phyloP scores from a whole-genome alignment of 2,113 vertebrate species.

The Alouatta palliata region DNA sequence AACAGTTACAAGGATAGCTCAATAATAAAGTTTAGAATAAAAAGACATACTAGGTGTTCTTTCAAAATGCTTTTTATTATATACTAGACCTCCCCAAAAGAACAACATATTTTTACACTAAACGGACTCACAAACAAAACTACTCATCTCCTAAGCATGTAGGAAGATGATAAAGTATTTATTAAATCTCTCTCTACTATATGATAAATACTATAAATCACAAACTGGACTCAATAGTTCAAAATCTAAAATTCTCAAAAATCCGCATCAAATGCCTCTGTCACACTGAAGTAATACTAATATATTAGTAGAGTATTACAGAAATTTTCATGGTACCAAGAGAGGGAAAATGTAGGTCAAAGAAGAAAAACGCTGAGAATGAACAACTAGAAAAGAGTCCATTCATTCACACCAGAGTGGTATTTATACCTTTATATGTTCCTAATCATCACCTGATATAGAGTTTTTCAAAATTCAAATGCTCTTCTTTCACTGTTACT shows the following conservation, averaged over 20 bases:
- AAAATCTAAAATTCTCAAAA: constrained; percentile 26
- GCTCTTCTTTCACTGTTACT: neutral
- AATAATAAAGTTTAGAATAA: constrained; percentile 23
- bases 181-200: neutral
- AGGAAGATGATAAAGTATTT: constrained; percentile 22
- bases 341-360: neutral
- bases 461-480: constrained; percentile 31
- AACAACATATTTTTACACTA: constrained; percentile 13
- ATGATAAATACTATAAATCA: neutral
- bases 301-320: neutral
- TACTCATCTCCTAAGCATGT: neutral
- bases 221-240: neutral
- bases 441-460: neutral
- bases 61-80: constrained; percentile 53
- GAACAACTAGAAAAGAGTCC: constrained; percentile 20
- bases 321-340: neutral
- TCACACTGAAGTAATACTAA: neutral
- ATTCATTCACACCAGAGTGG: neutral
- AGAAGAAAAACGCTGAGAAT: constrained; percentile 34
- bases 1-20: constrained; percentile 27
- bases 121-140: constrained; percentile 26
- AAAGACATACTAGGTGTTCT: constrained; percentile 4
- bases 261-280: constrained; percentile 2
- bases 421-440: neutral
- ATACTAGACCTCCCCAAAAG: neutral